These are phyloP conservation scores for Calypte anna DNA, from an alignment of 2,113 vertebrate genomes.

Conservation along the genomic window DNA sequence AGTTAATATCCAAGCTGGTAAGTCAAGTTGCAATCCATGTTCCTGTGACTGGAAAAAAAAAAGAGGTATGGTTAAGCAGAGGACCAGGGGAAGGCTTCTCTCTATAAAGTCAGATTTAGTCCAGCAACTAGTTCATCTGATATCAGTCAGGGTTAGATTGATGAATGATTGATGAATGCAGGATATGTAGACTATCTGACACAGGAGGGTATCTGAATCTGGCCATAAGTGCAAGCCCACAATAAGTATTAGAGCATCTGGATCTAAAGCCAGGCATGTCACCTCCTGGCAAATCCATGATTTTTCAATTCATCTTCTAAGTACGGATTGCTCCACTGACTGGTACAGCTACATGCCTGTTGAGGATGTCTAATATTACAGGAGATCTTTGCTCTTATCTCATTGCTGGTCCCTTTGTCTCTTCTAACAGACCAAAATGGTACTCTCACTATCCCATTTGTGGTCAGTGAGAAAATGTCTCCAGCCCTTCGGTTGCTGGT, in stretches of 20 bases:
- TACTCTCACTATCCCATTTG: conserved; percentile 72
- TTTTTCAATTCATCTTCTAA: neutral
- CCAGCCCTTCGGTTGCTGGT: conserved; percentile 77
- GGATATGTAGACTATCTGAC: neutral
- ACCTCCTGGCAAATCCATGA: neutral
- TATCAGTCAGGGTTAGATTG: neutral
- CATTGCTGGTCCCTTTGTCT: neutral
- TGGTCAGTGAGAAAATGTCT: conserved; percentile 67
- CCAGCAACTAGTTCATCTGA: neutral
- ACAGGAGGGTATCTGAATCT: neutral
- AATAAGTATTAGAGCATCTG: neutral
- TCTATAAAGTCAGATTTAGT: neutral
- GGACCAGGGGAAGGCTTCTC: neutral
- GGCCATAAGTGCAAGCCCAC: neutral
- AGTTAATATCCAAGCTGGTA: conserved; percentile 40
- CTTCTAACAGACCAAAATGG: conserved; percentile 63
- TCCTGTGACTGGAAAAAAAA: neutral
- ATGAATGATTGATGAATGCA: too few relatives aligned
- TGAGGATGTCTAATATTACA: neutral
- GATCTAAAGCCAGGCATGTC: neutral
- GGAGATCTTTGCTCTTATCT: neutral
- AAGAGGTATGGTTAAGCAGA: neutral
- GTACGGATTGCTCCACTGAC: neutral
- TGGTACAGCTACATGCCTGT: neutral
- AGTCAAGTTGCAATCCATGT: neutral